phyloP scores from a whole-genome alignment of 2,797 vertebrate genomes.

The Ceyx erithaca region DNA sequence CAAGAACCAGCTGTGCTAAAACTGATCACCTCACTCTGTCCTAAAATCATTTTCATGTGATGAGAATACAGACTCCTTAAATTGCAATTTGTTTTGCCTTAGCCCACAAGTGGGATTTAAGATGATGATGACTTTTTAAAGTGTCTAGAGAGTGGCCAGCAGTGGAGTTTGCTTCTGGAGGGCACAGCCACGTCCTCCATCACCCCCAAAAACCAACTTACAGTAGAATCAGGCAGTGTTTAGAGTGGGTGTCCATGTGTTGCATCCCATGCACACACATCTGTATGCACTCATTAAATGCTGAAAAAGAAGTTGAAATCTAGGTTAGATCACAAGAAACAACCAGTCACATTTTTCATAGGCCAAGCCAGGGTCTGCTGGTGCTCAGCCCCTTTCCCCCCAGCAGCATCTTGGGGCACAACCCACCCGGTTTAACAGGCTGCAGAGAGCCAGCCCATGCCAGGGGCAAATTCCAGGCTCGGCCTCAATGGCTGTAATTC shows the following conservation, averaged over 20 bases:
- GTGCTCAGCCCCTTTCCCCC: background rate
- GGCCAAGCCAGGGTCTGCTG: background rate
- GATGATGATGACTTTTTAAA: background rate
- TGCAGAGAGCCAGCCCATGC: background rate
- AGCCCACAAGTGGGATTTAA: background rate
- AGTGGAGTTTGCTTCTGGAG: background rate
- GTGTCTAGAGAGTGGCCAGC: background rate
- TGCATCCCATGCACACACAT: background rate
- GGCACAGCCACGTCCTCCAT: background rate
- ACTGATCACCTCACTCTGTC: background rate
- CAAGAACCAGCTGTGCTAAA: conserved; percentile 2
- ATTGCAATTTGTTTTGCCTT: background rate
- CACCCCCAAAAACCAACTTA: background rate
- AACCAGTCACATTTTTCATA: background rate
- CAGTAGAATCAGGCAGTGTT: background rate
- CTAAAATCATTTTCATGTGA: conserved; percentile 10
- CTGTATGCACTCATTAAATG: background rate
- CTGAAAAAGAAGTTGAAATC: background rate
- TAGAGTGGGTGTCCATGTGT: background rate
- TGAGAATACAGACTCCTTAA: background rate
- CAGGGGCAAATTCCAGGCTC: conserved; percentile 26
- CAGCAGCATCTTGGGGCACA: background rate
- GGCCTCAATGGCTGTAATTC: conserved; percentile 12
- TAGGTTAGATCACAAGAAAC: background rate
- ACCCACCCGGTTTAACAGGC: background rate